Conservation (phyloP, 2,888 invertebrate species). For the Acleris emargana region DNA sequence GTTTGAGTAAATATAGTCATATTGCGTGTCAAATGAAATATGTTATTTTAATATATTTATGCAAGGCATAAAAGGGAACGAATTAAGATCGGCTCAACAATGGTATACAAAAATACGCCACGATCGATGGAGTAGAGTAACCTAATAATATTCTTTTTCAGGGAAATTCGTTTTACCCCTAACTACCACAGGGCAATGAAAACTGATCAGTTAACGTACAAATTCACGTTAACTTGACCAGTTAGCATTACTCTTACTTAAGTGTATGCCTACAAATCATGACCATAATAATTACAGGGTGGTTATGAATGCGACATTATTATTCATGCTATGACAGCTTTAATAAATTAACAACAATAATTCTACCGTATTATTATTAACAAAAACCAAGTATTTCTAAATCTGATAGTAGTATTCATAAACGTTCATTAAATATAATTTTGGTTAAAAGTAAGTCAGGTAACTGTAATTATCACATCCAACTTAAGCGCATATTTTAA, state of each 20-base stretch:
- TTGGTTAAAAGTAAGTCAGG: no score
- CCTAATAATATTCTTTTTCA: slow-evolving; percentile 21
- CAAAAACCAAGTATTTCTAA: no score
- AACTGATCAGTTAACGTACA: no score
- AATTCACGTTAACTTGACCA: no score
- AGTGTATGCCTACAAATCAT: slow-evolving; percentile 9
- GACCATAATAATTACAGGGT: slow-evolving; percentile 7
- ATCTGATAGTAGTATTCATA: no score
- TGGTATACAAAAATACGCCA: slow-evolving; percentile 16
- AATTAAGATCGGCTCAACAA: slow-evolving; percentile 11
- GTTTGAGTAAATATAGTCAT: neutral
- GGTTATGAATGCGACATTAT: slow-evolving; percentile 13
- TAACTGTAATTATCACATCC: no score
- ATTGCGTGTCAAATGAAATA: slow-evolving; percentile 28
- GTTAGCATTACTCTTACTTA: no score
- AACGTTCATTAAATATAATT: no score
- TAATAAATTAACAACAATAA: slow-evolving; percentile 7
- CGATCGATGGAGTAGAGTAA: slow-evolving; percentile 12
- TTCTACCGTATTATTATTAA: neutral
- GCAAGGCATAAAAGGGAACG: slow-evolving; percentile 5
- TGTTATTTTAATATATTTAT: slow-evolving; percentile 24
- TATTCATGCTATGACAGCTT: slow-evolving; percentile 19
- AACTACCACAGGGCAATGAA: neutral
- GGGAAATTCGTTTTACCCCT: slow-evolving; percentile 15
- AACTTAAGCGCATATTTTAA: no score